These are phyloP conservation scores for Xerus inauris DNA, from an alignment of 2,113 vertebrate species.

Conservation along the genomic window DNA sequence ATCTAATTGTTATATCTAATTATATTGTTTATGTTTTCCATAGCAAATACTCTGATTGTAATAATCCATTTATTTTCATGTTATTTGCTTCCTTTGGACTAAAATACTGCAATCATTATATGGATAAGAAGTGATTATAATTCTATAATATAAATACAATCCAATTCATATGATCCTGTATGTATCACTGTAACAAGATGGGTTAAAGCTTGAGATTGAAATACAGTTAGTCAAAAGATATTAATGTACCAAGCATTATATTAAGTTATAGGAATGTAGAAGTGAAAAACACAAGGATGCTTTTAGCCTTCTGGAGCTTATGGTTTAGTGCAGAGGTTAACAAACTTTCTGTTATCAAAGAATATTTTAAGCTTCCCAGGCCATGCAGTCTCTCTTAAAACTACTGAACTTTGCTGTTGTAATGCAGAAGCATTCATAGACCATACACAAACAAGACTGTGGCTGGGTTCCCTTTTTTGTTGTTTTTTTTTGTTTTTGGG, in stretches of 20 bases:
- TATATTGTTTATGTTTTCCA: not conserved
- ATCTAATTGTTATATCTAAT: not conserved
- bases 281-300: conserved; percentile 6
- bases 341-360: conserved; percentile 7
- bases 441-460: not conserved
- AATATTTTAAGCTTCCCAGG: conserved; percentile 26
- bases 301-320: not conserved
- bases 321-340: not conserved
- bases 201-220: conserved; percentile 49
- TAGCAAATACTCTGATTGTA: conserved; percentile 35
- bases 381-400: not conserved
- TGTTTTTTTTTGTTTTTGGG: no score
- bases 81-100: not conserved
- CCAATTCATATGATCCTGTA: not conserved
- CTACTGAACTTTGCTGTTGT: not conserved
- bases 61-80: conserved; percentile 21
- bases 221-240: conserved; percentile 40
- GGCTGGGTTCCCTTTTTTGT: not conserved
- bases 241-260: not conserved
- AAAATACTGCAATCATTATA: conserved; percentile 13
- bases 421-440: not conserved
- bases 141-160: not conserved
- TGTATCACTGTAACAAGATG: not conserved
- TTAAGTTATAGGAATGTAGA: conserved; percentile 13
- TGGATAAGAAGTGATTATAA: conserved; percentile 14